Conservation (phyloP, 92 coral and sea anemone genomes). For the Pocillopora meandrina region DNA sequence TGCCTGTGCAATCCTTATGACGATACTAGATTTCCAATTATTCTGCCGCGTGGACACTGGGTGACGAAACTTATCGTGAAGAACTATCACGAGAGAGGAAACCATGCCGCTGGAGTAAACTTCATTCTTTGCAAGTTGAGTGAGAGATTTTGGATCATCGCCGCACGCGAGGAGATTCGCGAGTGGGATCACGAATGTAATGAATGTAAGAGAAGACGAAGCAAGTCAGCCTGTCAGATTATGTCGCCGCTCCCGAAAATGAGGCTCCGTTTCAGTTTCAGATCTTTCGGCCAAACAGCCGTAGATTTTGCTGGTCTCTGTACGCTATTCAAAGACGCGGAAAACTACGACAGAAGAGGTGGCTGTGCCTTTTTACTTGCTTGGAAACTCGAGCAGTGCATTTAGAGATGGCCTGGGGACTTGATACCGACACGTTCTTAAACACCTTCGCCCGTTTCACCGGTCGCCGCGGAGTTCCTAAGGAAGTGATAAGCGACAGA, state of each 20-base stretch:
- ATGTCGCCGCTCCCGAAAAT: constrained; percentile 58
- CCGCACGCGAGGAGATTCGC: constrained; percentile 62
- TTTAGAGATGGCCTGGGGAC: constrained; percentile 67
- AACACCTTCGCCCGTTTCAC: constrained; percentile 56
- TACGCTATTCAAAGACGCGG: constrained; percentile 64
- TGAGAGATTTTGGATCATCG: constrained; percentile 54
- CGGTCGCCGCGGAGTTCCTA: too few relatives aligned
- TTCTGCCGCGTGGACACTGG: constrained; percentile 18
- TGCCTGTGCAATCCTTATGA: neutral
- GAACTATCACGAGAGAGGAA: neutral
- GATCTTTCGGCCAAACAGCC: constrained; percentile 62
- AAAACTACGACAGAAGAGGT: constrained; percentile 52
- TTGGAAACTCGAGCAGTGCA: constrained; percentile 62
- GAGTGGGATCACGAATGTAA: too few relatives aligned
- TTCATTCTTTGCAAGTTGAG: constrained; percentile 34
- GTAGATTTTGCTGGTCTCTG: constrained; percentile 70
- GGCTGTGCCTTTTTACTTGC: constrained; percentile 72
- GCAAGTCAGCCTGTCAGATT: constrained; percentile 57
- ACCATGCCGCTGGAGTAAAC: constrained; percentile 53
- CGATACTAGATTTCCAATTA: constrained; percentile 49
- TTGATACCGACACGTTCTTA: constrained; percentile 55
- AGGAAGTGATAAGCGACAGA: too few relatives aligned
- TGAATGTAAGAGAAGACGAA: constrained; percentile 24
- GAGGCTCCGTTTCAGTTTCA: constrained; percentile 50
- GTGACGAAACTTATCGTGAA: neutral